These are phyloP conservation scores for Enteromius mattozi DNA, from an alignment of 2,797 vertebrate genomes.

Conservation along the genomic window DNA sequence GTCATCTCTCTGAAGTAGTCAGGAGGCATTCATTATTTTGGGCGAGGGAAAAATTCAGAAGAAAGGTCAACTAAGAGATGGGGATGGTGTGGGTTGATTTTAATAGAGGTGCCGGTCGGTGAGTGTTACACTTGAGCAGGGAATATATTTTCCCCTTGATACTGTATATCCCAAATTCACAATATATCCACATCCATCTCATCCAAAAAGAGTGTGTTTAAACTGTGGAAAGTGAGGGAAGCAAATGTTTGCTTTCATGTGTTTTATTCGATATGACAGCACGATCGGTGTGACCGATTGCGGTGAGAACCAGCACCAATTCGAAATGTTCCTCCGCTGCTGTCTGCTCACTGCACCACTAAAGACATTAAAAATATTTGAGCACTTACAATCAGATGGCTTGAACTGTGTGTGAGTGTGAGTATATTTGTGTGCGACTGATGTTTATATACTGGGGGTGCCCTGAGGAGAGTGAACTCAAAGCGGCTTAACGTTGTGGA, in stretches of 20 bases:
- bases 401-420: constrained; percentile 63
- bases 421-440: constrained; percentile 61
- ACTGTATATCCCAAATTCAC: constrained; percentile 80
- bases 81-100: constrained; percentile 68
- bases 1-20: constrained; percentile 77
- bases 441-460: constrained; percentile 74
- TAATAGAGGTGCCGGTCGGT: constrained; percentile 49
- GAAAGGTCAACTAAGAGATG: constrained; percentile 79
- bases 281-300: constrained; percentile 66
- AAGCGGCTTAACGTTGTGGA: constrained; percentile 72
- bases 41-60: constrained; percentile 73
- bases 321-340: neutral
- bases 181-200: constrained; percentile 80
- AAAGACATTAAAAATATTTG: constrained; percentile 78
- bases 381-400: constrained; percentile 75
- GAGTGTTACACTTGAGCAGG: constrained; percentile 79
- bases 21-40: constrained; percentile 81
- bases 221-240: constrained; percentile 77
- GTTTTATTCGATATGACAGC: constrained; percentile 78
- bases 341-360: constrained; percentile 62
- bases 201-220: constrained; percentile 81
- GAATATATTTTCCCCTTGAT: constrained; percentile 78
- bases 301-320: neutral
- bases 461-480: constrained; percentile 80
- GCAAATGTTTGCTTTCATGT: constrained; percentile 85